A percentile compares a stretch with the other conserved stretches of the same genome.
These are phyloP conservation scores for Triplophysa siluroides DNA, from an alignment of 2,113 vertebrate genomes.

Conservation along the genomic window DNA sequence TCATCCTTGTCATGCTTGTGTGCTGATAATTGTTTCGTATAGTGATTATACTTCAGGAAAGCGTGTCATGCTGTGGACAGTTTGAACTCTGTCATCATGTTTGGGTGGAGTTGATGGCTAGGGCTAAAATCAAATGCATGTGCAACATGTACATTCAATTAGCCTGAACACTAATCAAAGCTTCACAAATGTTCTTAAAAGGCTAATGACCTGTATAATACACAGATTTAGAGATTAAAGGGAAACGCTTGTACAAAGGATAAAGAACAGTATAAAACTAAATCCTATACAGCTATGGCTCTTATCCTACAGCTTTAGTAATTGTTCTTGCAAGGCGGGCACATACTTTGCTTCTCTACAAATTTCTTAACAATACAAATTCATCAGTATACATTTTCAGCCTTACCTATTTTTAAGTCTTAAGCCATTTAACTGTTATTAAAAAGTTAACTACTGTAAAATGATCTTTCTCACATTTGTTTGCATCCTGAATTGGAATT, in stretches of 20 bases:
- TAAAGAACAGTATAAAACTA: background rate
- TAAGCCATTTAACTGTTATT: too few relatives aligned
- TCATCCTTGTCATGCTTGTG: background rate
- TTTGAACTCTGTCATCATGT: background rate
- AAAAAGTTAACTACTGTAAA: too few relatives aligned
- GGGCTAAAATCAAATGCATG: background rate
- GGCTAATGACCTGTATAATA: slow-evolving; percentile 27
- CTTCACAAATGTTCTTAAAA: slow-evolving; percentile 15
- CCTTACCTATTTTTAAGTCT: too few relatives aligned
- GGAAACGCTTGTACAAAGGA: slow-evolving; percentile 17
- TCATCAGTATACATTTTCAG: too few relatives aligned
- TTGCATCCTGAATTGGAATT: too few relatives aligned
- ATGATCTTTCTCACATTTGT: too few relatives aligned
- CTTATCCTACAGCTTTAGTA: too few relatives aligned
- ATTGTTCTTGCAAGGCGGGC: too few relatives aligned
- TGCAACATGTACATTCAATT: slow-evolving; percentile 19
- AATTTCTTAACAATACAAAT: too few relatives aligned
- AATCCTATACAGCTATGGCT: background rate
- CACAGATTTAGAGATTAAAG: slow-evolving; percentile 8
- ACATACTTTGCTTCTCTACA: too few relatives aligned
- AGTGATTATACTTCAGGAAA: background rate
- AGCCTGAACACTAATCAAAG: slow-evolving; percentile 32
- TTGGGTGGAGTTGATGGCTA: background rate
- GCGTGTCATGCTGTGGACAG: background rate
- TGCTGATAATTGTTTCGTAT: background rate